phyloP scores from a whole-genome alignment of 2,888 invertebrate species.

The Acrocera orbiculus region DNA sequence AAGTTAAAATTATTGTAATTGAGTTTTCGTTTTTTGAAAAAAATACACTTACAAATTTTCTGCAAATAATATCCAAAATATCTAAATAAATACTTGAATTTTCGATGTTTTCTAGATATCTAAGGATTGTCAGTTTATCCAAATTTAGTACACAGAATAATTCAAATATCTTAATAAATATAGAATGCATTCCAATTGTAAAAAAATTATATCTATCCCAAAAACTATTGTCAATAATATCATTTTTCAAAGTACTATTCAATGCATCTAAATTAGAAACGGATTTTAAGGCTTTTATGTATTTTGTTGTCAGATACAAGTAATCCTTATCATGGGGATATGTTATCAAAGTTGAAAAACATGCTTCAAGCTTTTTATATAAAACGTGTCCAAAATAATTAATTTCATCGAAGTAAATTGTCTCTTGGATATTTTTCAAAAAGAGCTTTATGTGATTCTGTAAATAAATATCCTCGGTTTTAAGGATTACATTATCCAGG shows the following conservation, averaged over 20 bases:
- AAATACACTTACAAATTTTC: constrained; percentile 18
- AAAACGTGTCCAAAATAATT: constrained; percentile 30
- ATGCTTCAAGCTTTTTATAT: constrained; percentile 24
- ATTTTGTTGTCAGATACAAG: constrained; percentile 18
- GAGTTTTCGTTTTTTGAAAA: too few species aligned
- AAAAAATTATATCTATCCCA: constrained; percentile 23
- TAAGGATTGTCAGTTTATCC: constrained; percentile 20
- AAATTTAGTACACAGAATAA: constrained; percentile 23
- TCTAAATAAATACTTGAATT: constrained; percentile 18
- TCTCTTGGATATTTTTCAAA: constrained; percentile 22
- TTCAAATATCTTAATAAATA: constrained; percentile 22
- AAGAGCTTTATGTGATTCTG: constrained; percentile 32
- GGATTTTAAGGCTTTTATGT: constrained; percentile 22
- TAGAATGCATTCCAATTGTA: constrained; percentile 12
- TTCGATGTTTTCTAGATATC: constrained; percentile 14
- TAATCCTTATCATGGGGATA: constrained; percentile 7
- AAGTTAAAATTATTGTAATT: background rate
- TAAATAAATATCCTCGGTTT: constrained; percentile 32
- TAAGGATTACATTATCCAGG: constrained; percentile 29
- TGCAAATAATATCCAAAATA: constrained; percentile 24
- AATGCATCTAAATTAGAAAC: constrained; percentile 24
- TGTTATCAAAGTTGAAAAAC: constrained; percentile 19
- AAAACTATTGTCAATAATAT: constrained; percentile 24
- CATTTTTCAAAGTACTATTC: constrained; percentile 23
- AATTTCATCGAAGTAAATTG: constrained; percentile 18